These are phyloP conservation scores for Ammodramus savannarum DNA, from an alignment of 2,113 vertebrate species.

Conservation along the genomic window DNA sequence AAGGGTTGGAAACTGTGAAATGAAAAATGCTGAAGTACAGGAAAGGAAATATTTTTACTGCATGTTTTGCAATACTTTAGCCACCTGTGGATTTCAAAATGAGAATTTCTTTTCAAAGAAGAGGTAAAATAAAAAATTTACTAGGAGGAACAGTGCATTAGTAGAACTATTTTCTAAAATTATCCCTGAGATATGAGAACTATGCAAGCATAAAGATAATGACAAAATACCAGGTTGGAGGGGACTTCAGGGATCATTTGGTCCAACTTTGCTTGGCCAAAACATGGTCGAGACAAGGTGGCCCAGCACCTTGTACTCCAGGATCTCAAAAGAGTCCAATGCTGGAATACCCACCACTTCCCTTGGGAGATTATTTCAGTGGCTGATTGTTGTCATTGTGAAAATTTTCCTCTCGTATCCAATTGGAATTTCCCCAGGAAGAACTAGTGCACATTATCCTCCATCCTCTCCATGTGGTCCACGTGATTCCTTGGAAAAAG, in stretches of 20 bases:
- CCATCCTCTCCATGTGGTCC: fast-evolving
- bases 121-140: background rate
- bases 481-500: background rate
- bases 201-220: background rate
- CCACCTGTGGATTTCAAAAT: background rate
- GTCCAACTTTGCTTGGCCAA: background rate
- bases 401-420: background rate
- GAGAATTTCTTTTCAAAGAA: background rate
- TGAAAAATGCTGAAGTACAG: background rate
- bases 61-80: background rate
- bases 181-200: background rate
- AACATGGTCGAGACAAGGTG: background rate
- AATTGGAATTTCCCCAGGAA: background rate
- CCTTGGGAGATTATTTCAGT: background rate
- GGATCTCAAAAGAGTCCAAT: background rate
- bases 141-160: background rate
- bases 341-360: background rate
- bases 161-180: background rate
- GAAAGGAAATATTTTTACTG: background rate
- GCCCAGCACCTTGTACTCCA: background rate
- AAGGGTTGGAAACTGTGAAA: background rate
- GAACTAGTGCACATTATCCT: background rate
- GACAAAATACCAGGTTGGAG: background rate
- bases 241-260: background rate
- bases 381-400: background rate